Percentiles rank a stretch among this genome's conserved stretches.
Conservation (phyloP, 2,797 vertebrate species). For the Neosilurus mollespiculum region DNA sequence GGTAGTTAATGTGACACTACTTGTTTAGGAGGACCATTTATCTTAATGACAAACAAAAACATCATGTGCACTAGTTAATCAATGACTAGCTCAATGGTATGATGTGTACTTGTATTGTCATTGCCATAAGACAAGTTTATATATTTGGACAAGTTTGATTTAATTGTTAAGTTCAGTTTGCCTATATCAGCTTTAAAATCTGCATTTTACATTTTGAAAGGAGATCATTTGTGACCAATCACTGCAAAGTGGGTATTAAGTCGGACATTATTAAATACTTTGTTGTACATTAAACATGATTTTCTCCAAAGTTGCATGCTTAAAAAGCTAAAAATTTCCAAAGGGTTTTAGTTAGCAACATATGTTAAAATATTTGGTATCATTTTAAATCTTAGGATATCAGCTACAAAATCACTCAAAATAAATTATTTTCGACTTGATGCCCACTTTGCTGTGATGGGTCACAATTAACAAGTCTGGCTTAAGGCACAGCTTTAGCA, state of each 20-base stretch:
- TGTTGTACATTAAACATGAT: no score
- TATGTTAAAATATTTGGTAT: no score
- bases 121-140: not conserved
- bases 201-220: slow-evolving; percentile 9
- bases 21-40: slow-evolving; percentile 40
- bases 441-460: no score
- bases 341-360: no score
- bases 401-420: no score
- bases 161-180: not conserved
- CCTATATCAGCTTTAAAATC: slow-evolving; percentile 30
- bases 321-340: no score
- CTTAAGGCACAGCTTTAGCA: not conserved
- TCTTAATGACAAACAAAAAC: slow-evolving; percentile 40
- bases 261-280: no score
- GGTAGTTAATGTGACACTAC: slow-evolving; percentile 29
- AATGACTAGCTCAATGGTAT: slow-evolving; percentile 23
- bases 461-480: not conserved
- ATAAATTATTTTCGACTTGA: no score
- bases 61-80: slow-evolving; percentile 38
- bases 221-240: not conserved
- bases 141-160: not conserved
- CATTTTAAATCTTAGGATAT: no score
- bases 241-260: no score
- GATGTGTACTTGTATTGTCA: not conserved
- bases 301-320: no score